Evolutionary conservation across 1,140 invertebrate genomes (phyloP).

Genomic region (Thereuonema tuberculata): DNA sequence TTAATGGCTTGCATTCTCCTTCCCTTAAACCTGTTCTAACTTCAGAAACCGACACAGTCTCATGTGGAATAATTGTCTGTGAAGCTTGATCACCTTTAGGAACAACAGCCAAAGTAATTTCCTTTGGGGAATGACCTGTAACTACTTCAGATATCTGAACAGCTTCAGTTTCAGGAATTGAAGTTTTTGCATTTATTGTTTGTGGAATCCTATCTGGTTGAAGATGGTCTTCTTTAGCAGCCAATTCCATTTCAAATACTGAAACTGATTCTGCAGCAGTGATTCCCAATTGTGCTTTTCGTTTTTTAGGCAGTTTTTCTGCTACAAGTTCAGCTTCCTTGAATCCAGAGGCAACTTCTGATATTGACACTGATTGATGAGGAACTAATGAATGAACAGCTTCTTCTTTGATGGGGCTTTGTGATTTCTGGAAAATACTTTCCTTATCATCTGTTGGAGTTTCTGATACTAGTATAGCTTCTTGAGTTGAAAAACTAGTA

Average conservation of each 20-base stretch:
- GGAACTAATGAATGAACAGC: slow-evolving; percentile 16
- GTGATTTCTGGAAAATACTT: slow-evolving; percentile 11
- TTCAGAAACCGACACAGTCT: slow-evolving; percentile 37
- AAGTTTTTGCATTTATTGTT: neutral
- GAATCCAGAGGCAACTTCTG: slow-evolving; percentile 17
- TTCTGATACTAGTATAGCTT: slow-evolving; percentile 15
- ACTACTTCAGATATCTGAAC: slow-evolving; percentile 17
- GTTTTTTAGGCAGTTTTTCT: slow-evolving; percentile 4
- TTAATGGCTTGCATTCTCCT: slow-evolving; percentile 29
- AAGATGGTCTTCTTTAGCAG: neutral
- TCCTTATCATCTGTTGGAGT: slow-evolving; percentile 15
- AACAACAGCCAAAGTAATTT: slow-evolving; percentile 10
- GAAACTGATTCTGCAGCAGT: neutral
- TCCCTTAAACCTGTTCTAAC: slow-evolving; percentile 42
- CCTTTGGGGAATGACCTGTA: slow-evolving; percentile 15
- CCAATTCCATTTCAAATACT: neutral
- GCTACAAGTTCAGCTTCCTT: slow-evolving; percentile 16
- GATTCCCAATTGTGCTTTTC: slow-evolving; percentile 6
- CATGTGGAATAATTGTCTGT: slow-evolving; percentile 32
- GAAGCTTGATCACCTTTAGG: neutral
- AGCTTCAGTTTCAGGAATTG: slow-evolving; percentile 7
- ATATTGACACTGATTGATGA: slow-evolving; percentile 18
- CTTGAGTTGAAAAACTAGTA: slow-evolving; percentile 13
- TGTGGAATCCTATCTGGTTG: neutral
- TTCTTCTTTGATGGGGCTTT: slow-evolving; percentile 11